Conservation (phyloP, 2,888 invertebrate genomes). For the Stenchaetothrips biformis region DNA sequence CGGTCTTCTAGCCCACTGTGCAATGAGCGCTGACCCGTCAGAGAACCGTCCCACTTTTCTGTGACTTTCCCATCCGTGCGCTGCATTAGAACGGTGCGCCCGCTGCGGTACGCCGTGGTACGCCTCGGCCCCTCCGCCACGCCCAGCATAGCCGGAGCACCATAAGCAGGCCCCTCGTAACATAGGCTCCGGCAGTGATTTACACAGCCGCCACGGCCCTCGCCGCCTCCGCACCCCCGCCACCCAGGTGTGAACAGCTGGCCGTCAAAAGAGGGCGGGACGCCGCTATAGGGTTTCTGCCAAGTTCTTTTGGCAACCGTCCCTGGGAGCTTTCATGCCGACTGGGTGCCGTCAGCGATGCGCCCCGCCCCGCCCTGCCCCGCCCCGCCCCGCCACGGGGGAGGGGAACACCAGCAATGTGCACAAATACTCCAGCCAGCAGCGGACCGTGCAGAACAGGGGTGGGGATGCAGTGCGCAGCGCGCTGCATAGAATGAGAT, state of each 20-base stretch:
- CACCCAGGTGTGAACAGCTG: not conserved
- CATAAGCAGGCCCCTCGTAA: not conserved
- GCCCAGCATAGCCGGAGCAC: not conserved
- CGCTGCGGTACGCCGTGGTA: too few species aligned
- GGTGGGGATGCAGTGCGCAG: too few species aligned
- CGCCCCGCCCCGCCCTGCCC: not conserved
- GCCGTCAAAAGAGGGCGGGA: not conserved
- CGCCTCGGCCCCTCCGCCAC: not conserved
- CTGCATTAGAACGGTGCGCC: too few species aligned
- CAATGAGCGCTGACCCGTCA: too few species aligned
- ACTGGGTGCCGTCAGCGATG: not conserved
- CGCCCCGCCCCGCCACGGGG: not conserved
- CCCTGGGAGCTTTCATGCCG: conserved; percentile 13
- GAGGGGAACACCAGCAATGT: not conserved
- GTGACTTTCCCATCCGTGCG: too few species aligned
- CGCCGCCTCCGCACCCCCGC: not conserved
- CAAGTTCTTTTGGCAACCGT: conserved; percentile 21
- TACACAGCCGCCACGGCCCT: not conserved
- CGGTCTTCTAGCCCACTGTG: too few species aligned
- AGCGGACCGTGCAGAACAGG: not conserved
- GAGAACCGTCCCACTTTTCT: too few species aligned
- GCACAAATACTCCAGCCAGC: not conserved
- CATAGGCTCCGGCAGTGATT: not conserved
- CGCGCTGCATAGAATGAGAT: too few species aligned
- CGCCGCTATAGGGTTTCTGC: not conserved